Conservation (phyloP, 2,113 vertebrate genomes). For the Mola mola region DNA sequence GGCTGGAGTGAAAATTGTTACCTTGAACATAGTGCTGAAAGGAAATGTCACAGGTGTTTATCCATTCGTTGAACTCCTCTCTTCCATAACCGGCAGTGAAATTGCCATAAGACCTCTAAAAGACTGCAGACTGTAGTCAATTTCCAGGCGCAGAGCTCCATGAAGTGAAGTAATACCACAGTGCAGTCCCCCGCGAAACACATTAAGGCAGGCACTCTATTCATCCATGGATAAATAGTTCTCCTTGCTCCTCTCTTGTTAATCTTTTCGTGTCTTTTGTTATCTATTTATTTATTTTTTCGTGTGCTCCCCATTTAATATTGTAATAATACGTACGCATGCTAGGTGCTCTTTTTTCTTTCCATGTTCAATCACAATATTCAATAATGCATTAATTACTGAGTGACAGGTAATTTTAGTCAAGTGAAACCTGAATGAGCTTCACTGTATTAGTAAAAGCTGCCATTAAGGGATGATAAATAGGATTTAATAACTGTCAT, state of each 20-base stretch:
- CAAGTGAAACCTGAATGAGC: constrained; percentile 19
- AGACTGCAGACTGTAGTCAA: constrained; percentile 74
- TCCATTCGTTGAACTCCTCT: constrained; percentile 65
- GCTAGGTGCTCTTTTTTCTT: constrained; percentile 9
- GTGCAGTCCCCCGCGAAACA: constrained; percentile 64
- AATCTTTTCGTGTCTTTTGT: constrained; percentile 60
- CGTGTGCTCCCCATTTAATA: constrained; percentile 32
- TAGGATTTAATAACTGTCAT: constrained; percentile 35
- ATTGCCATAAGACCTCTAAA: constrained; percentile 74
- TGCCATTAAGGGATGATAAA: constrained; percentile 32
- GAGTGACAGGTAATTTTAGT: constrained; percentile 52
- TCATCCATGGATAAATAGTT: constrained; percentile 57
- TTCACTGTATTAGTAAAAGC: constrained; percentile 17
- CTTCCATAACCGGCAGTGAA: constrained; percentile 70
- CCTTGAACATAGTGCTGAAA: constrained; percentile 60
- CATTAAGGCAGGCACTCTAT: constrained; percentile 48
- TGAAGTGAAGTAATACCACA: constrained; percentile 68
- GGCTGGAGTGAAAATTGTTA: constrained; percentile 40
- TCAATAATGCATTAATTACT: constrained; percentile 48
- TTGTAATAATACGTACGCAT: constrained; percentile 30
- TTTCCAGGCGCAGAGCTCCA: constrained; percentile 73
- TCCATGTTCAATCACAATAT: constrained; percentile 41
- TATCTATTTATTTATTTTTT: constrained; percentile 40
- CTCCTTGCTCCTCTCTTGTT: constrained; percentile 35
- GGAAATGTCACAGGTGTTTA: constrained; percentile 78